phyloP scores from a whole-genome alignment of 1,140 invertebrate genomes.

The Ips typographus region DNA sequence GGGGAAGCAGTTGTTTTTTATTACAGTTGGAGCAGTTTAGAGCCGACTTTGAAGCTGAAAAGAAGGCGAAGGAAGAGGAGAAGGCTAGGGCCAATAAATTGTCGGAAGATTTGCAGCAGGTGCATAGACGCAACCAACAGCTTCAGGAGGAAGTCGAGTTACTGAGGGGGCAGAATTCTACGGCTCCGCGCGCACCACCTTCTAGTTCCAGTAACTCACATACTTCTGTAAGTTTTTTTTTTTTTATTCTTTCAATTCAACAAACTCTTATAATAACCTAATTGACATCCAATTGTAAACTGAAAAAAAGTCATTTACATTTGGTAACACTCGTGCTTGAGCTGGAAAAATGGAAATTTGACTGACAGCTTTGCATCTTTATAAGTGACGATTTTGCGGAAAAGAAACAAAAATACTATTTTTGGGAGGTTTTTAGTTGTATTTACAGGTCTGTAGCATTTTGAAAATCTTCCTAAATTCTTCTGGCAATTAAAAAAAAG shows the following conservation, averaged over 20 bases:
- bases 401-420: too few relatives aligned
- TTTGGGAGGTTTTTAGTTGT: too few relatives aligned
- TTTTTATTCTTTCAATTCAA: not conserved
- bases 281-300: too few relatives aligned
- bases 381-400: too few relatives aligned
- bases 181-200: not conserved
- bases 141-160: conserved; percentile 44
- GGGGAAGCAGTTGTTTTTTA: conserved; percentile 1
- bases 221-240: not conserved
- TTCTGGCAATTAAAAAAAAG: too few relatives aligned
- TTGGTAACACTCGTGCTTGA: too few relatives aligned
- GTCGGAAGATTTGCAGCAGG: conserved; percentile 41
- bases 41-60: conserved; percentile 44
- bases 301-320: too few relatives aligned
- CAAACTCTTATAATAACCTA: too few relatives aligned
- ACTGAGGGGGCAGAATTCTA: conserved; percentile 20
- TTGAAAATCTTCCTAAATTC: too few relatives aligned
- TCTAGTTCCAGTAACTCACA: not conserved
- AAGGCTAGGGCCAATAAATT: conserved; percentile 40
- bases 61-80: conserved; percentile 33
- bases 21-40: conserved; percentile 43
- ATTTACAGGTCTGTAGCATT: too few relatives aligned
- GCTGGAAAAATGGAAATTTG: too few relatives aligned
- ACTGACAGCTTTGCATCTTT: too few relatives aligned
- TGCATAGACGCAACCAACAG: conserved; percentile 46